These are phyloP conservation scores for Cydia strobilella DNA, from an alignment of 1,140 invertebrate species.

Conservation along the genomic window DNA sequence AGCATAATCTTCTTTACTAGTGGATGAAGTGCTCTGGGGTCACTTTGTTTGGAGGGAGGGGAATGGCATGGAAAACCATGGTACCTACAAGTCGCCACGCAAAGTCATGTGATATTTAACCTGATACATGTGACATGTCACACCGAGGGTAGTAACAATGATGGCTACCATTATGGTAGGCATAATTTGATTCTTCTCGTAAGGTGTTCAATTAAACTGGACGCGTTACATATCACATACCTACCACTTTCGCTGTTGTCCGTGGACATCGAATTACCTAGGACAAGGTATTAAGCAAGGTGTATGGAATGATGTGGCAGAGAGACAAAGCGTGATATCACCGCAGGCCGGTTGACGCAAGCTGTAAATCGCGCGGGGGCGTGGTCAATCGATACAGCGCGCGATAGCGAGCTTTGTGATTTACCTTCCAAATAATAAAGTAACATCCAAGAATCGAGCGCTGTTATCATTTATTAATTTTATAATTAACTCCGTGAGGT, in stretches of 20 bases:
- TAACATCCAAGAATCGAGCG: slow-evolving; percentile 57
- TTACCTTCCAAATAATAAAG: slow-evolving; percentile 66
- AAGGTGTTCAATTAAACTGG: too few relatives aligned
- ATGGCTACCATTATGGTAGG: too few relatives aligned
- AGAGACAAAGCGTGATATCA: slow-evolving; percentile 63
- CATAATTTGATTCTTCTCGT: too few relatives aligned
- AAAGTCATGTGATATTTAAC: too few relatives aligned
- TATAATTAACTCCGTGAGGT: slow-evolving; percentile 62
- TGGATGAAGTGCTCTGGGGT: too few relatives aligned
- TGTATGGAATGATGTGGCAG: slow-evolving; percentile 28
- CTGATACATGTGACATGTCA: too few relatives aligned
- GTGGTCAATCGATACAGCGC: slow-evolving; percentile 59
- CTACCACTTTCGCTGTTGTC: background rate
- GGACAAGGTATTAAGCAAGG: background rate
- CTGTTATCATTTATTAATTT: slow-evolving; percentile 69
- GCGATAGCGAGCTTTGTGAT: slow-evolving; percentile 61
- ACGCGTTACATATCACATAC: background rate
- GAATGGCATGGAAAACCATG: too few relatives aligned
- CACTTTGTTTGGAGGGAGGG: too few relatives aligned
- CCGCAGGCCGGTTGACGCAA: slow-evolving; percentile 60
- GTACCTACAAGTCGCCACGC: too few relatives aligned
- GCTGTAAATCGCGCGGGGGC: slow-evolving; percentile 57
- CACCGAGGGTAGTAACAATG: too few relatives aligned
- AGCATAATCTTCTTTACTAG: too few relatives aligned
- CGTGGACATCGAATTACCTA: background rate